phyloP scores from a whole-genome alignment of 2,797 vertebrate genomes.

The Characodon lateralis region DNA sequence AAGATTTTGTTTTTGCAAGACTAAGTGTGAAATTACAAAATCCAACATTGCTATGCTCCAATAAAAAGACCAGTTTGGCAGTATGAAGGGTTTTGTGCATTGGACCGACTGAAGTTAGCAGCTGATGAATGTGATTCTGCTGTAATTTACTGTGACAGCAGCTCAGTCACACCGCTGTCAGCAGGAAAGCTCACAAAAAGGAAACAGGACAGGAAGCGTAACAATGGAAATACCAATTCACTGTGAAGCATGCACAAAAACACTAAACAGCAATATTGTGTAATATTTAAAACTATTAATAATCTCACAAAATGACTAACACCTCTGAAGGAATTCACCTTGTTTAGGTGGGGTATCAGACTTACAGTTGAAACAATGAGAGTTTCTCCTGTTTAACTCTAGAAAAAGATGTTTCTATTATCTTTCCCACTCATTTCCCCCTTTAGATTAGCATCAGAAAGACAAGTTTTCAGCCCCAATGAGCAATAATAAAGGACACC shows the following conservation, averaged over 20 bases:
- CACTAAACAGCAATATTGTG: conserved; percentile 25
- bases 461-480: neutral
- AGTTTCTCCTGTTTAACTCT: neutral
- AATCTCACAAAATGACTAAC: conserved; percentile 47
- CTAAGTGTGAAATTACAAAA: neutral
- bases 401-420: neutral
- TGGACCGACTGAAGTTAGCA: neutral
- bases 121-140: neutral
- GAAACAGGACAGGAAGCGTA: conserved; percentile 69
- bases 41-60: neutral
- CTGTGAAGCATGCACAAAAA: conserved; percentile 2
- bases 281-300: conserved; percentile 36
- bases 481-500: neutral
- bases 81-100: neutral
- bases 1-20: neutral
- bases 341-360: neutral
- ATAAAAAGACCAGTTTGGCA: neutral
- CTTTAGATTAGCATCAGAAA: neutral
- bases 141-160: conserved; percentile 19
- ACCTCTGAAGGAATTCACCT: neutral
- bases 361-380: neutral
- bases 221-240: conserved; percentile 76
- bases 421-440: neutral
- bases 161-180: conserved; percentile 27
- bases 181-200: conserved; percentile 57